Evolutionary conservation across 1,140 invertebrate species (phyloP), one percentile per base, ranked within the genome.

Genomic region (Ostrea denselamellosa): DNA sequence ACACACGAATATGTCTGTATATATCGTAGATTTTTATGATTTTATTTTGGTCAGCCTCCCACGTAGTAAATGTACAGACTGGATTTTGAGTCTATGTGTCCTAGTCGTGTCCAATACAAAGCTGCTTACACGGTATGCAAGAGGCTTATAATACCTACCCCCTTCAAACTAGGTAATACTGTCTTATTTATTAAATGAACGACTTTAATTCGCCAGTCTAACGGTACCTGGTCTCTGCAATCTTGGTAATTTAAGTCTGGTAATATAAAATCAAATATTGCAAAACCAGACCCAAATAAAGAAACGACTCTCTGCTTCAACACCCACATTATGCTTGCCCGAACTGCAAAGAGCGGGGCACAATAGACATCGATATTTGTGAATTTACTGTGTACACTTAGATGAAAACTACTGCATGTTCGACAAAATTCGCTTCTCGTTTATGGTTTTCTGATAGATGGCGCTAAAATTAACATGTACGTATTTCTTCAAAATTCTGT

Each of bases 311-410:
- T 62, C 14, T 62, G 56, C 56, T 62, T 62, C 17, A 62, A 62
- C 56, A 62, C 56, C 56, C 56, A 62, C 56, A 62, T 62, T 62
- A 8, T 62, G 7, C 17, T n/a, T 19, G 12, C 17, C n/a, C 56
- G n/a, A 62, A 62, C 7, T 19, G 56, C 14, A 17, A 62, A 62
- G 14, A 62, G 5, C 17, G n/a, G 56, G 17, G n/a, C 14, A 62
- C 56, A 62, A 62, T 19, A 62, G 17, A 62, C 56, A n/a, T n/a
- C 56, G 17, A n/a, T 44, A 44, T 62, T 17, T 62, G n/a, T 62
- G 17, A 62, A 62, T 62, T 62, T 62, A n/a, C 56, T 62, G n/a
- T n/a, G 56, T 62, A 62, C 56, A 62, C n/a, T 17, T 62, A 62
- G 17, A 62, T 62, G 17, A 62, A 62, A 62, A 62, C 34, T 62